phyloP scores from a whole-genome alignment of 2,797 vertebrate genomes.

The Gastrophryne carolinensis region DNA sequence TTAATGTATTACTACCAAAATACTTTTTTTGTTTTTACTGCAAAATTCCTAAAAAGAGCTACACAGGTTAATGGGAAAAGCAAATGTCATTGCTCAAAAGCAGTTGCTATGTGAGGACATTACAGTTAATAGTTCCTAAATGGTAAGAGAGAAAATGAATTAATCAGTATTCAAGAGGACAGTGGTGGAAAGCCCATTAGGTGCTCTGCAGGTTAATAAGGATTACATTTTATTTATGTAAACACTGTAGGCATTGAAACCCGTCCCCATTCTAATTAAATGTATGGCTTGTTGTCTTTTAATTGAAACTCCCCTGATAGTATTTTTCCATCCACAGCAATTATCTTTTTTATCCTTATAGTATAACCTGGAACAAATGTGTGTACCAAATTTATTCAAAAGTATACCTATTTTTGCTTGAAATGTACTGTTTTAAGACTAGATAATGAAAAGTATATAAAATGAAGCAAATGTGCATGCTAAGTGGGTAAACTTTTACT shows the following conservation, averaged over 20 bases:
- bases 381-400: neutral
- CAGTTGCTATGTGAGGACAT: constrained; percentile 29
- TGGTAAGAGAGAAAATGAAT: constrained; percentile 41
- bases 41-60: no score
- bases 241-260: constrained; percentile 47
- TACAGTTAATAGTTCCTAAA: constrained; percentile 47
- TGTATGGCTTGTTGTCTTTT: constrained; percentile 51
- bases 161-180: constrained; percentile 35
- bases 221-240: constrained; percentile 51
- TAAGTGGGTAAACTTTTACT: no score
- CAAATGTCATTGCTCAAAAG: constrained; percentile 19
- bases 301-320: constrained; percentile 45
- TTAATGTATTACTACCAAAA: no score
- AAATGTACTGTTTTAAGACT: neutral
- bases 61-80: constrained; percentile 10
- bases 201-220: constrained; percentile 51
- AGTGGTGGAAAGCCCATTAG: constrained; percentile 38
- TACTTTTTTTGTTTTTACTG: no score
- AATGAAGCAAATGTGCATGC: no score
- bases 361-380: constrained; percentile 33
- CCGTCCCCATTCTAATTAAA: constrained; percentile 48
- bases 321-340: constrained; percentile 38
- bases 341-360: constrained; percentile 35
- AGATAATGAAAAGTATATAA: no score
- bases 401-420: neutral